Evolutionary conservation across 64 coral and sea anemone genomes (phyloP), one percentile per base, ranked within the genome.

Genomic region (Hydrozoanthus tunicans): DNA sequence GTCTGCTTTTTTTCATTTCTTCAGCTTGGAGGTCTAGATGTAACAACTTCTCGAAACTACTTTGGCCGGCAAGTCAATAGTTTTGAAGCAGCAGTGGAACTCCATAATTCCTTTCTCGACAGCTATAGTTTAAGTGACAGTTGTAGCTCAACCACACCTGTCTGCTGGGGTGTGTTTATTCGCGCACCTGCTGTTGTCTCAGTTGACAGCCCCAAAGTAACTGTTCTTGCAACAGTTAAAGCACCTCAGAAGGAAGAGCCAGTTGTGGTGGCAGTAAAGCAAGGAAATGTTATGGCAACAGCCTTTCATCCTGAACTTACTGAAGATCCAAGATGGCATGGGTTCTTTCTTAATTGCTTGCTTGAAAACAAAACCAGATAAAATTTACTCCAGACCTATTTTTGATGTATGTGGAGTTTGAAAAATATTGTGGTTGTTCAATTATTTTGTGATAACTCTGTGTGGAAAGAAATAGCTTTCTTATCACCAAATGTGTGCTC

Each of bases 281-380:
- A 98, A 59, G 91, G 91, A 9, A 95, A 98, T 85, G 64, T 95
- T 6, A 95, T 98, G 68, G 94, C 81, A 58, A 95, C 94, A 79
- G 96, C 96, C 17, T 98, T 98, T 90, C 96, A 98, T 81, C 96
- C 96, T 73, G 96, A 98, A 78, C 77, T 98, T 59, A 98, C 96
- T 80, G 96, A 98, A 6, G 96, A 98, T 69, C 72, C 92, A 1
- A 90, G 92, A 65, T 98, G 94, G 94, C 96, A 98, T 92, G 90
- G 79, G 4, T 95, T 91, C 75, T 98, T 98, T 77, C 83, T 98
- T 73, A 89, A 67, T 7, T 82, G 91, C 76, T 74, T 98, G 71
- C 4, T 95, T 58, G 84, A 95, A 81, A 89, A 78, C 62, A 93
- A 93, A 72, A 17, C 51, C 20, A 73, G 24, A 10, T 56, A 10